Evolutionary conservation across 2,888 invertebrate species (phyloP), one percentile per base, ranked within the genome.

Genomic region (Cryptocheilus praepositus): DNA sequence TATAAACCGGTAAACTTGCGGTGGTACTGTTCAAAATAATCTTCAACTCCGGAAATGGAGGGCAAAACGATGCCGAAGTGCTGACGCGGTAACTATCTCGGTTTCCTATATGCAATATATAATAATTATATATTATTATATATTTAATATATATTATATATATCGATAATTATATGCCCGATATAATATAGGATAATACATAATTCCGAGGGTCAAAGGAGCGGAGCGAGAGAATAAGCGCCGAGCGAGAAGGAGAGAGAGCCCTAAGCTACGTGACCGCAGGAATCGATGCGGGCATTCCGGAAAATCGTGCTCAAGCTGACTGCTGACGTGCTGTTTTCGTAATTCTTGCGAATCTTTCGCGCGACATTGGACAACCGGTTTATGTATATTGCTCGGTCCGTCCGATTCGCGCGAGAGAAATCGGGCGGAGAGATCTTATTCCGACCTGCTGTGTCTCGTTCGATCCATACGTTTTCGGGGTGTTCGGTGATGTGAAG

Each of bases 71-170:
- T 62, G 64, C 57, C 61, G 64, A 78, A 83, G 73, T 82, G 83
- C 83, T 83, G 83, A 83, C 82, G 77, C 68, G 74, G 75, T 76
- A 78, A 78, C 79, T 76, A 80, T 82, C 77, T 75, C 71, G 72
- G 79, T 81, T 80, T 80, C 68, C 76, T n/a, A n/a, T n/a, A n/a
- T n/a, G n/a, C n/a, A n/a, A n/a, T n/a, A n/a, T n/a, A n/a, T n/a
- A n/a, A n/a, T n/a, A n/a, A n/a, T n/a, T n/a, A n/a, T n/a, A n/a
- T n/a, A n/a, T n/a, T n/a, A n/a, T n/a, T n/a, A n/a, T n/a, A n/a
- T n/a, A n/a, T n/a, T n/a, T n/a, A n/a, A n/a, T n/a, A n/a, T n/a
- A n/a, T n/a, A n/a, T n/a, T n/a, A n/a, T n/a, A n/a, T n/a, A n/a
- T n/a, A n/a, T n/a, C n/a, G n/a, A n/a, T n/a, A n/a, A n/a, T n/a